Conservation (phyloP, 2,797 vertebrate genomes). For the Thamnophis elegans region DNA sequence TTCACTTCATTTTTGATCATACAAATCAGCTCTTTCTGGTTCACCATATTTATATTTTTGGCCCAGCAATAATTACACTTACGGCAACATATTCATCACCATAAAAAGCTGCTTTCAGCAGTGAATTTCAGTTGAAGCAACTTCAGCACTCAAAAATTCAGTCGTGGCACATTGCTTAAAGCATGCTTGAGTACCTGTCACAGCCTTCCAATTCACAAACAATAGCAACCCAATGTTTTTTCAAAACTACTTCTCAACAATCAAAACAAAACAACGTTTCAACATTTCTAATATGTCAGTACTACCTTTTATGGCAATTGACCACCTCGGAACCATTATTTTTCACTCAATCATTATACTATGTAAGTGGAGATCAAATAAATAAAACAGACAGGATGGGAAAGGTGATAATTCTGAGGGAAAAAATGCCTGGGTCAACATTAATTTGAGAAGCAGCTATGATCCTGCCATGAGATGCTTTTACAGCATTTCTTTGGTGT, state of each 20-base stretch:
- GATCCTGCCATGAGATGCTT: not conserved
- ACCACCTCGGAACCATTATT: not conserved
- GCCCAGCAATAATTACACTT: not conserved
- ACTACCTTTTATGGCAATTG: not conserved
- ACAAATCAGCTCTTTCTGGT: not conserved
- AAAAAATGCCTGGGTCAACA: not conserved
- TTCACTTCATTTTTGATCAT: not conserved
- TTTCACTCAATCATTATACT: not conserved
- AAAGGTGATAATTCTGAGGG: not conserved
- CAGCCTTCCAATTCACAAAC: not conserved
- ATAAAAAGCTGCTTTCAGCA: not conserved
- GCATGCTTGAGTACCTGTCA: not conserved
- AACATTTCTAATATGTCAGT: not conserved
- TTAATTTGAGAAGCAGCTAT: not conserved
- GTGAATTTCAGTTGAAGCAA: not conserved
- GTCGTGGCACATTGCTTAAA: not conserved
- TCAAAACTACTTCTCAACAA: not conserved
- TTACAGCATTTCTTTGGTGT: not conserved
- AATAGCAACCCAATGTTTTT: not conserved
- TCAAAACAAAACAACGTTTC: too few relatives aligned
- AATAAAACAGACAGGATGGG: not conserved
- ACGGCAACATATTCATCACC: not conserved
- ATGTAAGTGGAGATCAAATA: not conserved
- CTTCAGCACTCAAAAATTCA: not conserved
- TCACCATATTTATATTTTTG: not conserved